Conservation (phyloP, 2,797 vertebrate genomes). For the Aldrovandia affinis region DNA sequence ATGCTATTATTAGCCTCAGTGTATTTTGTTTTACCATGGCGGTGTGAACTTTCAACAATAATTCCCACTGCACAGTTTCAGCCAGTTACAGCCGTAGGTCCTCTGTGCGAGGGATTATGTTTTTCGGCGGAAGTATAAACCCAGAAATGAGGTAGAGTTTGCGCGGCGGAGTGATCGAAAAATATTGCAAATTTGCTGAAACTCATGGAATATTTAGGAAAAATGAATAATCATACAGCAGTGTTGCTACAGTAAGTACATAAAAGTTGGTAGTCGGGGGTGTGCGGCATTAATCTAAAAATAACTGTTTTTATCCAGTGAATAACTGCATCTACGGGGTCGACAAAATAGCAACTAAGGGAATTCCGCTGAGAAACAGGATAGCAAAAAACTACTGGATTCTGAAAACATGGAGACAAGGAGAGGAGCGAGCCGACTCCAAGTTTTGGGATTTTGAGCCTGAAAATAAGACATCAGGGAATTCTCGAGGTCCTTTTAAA, state of each 20-base stretch:
- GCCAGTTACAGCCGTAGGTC: background rate
- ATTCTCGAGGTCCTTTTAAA: background rate
- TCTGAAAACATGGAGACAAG: conserved; percentile 77
- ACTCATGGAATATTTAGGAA: conserved; percentile 34
- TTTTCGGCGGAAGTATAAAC: conserved; percentile 37
- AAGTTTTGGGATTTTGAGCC: conserved; percentile 46
- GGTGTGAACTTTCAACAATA: background rate
- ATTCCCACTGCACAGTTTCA: background rate
- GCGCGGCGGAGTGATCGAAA: conserved; percentile 36
- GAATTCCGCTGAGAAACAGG: conserved; percentile 45
- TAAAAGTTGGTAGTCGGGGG: background rate
- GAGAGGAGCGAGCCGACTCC: conserved; percentile 55
- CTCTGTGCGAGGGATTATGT: conserved; percentile 33
- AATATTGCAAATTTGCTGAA: conserved; percentile 37
- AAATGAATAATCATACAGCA: conserved; percentile 17
- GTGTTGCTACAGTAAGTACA: background rate
- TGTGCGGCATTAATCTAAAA: background rate
- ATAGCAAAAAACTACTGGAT: conserved; percentile 53
- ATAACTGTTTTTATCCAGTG: conserved; percentile 32
- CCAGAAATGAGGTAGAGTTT: conserved; percentile 24
- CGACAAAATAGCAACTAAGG: conserved; percentile 25
- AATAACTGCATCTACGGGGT: background rate
- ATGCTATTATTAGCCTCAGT: background rate
- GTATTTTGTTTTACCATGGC: background rate
- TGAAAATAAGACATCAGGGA: conserved; percentile 19